A percentile compares a stretch with the other conserved stretches of the same genome.
phyloP scores from a whole-genome alignment of 2,888 invertebrate genomes.

The Drosophila suboccidentalis region DNA sequence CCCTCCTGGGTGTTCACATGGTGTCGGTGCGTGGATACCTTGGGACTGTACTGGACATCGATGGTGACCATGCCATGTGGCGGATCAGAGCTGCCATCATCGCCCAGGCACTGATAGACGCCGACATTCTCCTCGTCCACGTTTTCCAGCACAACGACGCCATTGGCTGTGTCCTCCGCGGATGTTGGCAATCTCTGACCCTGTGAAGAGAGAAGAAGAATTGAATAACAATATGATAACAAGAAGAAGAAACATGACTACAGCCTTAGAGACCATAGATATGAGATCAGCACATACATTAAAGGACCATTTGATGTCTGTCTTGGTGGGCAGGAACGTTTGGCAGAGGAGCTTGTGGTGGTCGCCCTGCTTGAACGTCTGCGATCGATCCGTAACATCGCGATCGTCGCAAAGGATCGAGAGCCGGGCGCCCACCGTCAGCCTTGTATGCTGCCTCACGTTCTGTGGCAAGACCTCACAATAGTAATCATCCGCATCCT shows the following conservation, averaged over 20 bases:
- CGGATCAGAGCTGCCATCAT: slow-evolving; percentile 76
- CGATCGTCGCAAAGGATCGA: slow-evolving; percentile 81
- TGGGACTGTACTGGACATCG: slow-evolving; percentile 82
- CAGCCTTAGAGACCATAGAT: background rate
- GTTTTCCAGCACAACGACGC: slow-evolving; percentile 71
- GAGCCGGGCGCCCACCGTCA: slow-evolving; percentile 74
- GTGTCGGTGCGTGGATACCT: slow-evolving; percentile 83
- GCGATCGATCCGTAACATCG: slow-evolving; percentile 81
- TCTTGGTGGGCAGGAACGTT: slow-evolving; percentile 60
- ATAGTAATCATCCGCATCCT: slow-evolving; percentile 79
- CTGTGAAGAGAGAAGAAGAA: slow-evolving; percentile 42
- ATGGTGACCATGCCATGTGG: slow-evolving; percentile 81
- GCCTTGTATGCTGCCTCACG: slow-evolving; percentile 66
- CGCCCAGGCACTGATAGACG: slow-evolving; percentile 83
- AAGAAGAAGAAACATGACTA: background rate
- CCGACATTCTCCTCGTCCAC: slow-evolving; percentile 81
- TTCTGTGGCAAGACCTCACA: slow-evolving; percentile 80
- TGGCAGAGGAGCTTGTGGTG: slow-evolving; percentile 81
- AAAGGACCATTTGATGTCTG: slow-evolving; percentile 83
- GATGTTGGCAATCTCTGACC: slow-evolving; percentile 73
- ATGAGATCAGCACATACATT: slow-evolving; percentile 70
- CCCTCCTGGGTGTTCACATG: slow-evolving; percentile 80
- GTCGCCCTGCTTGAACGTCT: slow-evolving; percentile 83
- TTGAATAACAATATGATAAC: background rate
- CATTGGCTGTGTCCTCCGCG: slow-evolving; percentile 57